Evolutionary conservation across 2,888 invertebrate genomes (phyloP).

Genomic region (Falcaria lacertinaria): DNA sequence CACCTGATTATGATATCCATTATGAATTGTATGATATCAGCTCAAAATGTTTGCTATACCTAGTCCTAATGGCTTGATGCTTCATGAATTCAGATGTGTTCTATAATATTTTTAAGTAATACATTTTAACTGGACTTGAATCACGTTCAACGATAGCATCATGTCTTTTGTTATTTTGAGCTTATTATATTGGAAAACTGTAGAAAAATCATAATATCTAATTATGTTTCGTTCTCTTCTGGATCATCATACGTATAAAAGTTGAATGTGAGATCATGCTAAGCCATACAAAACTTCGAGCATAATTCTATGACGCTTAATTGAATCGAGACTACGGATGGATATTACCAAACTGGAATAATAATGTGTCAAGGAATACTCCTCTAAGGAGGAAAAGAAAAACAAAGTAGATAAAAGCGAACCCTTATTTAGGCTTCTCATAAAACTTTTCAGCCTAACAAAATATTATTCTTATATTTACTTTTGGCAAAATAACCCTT

Average conservation of each 20-base stretch:
- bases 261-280: too few species aligned
- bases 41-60: not conserved
- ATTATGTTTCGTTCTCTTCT: too few species aligned
- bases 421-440: slow-evolving; percentile 17
- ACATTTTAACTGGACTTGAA: too few species aligned
- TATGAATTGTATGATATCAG: not conserved
- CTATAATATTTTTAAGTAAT: too few species aligned
- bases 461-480: slow-evolving; percentile 19
- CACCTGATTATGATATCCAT: not conserved
- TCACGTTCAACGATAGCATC: too few species aligned
- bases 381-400: not conserved
- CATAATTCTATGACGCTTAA: not conserved
- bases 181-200: too few species aligned
- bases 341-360: not conserved
- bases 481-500: slow-evolving; percentile 11
- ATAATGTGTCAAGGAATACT: not conserved
- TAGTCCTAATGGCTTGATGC: too few species aligned
- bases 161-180: too few species aligned
- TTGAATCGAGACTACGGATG: not conserved
- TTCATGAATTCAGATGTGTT: too few species aligned
- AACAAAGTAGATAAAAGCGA: not conserved
- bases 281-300: too few species aligned
- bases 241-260: too few species aligned
- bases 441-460: slow-evolving; percentile 38
- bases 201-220: too few species aligned